These are phyloP conservation scores for Noturus placidus DNA, from an alignment of 2,113 vertebrate species.

Conservation along the genomic window DNA sequence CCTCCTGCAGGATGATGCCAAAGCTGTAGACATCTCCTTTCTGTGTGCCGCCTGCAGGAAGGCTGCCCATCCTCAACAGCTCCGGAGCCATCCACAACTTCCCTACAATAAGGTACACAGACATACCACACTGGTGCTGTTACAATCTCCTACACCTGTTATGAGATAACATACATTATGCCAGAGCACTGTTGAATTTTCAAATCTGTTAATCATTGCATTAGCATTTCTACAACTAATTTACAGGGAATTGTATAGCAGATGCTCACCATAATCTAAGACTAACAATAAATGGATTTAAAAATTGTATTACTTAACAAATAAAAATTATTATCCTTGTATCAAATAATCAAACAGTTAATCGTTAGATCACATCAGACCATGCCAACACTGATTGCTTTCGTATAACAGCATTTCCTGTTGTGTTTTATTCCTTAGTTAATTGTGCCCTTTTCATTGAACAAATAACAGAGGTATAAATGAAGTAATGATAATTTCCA, in stretches of 20 bases:
- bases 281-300: neutral
- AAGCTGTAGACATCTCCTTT: constrained; percentile 93
- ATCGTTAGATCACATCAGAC: neutral
- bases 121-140: neutral
- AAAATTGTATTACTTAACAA: neutral
- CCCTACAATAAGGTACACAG: constrained; percentile 66
- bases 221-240: neutral
- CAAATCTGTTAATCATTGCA: neutral
- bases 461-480: neutral
- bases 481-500: neutral
- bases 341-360: neutral
- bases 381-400: neutral
- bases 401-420: neutral
- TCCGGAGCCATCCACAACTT: constrained; percentile 90
- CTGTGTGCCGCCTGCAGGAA: constrained; percentile 78
- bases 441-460: neutral
- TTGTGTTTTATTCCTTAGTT: neutral
- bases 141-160: neutral
- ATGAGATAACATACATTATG: neutral
- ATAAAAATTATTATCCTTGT: neutral
- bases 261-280: neutral
- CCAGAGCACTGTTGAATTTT: neutral
- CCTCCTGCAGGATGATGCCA: constrained; percentile 92
- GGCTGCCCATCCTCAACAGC: constrained; percentile 77
- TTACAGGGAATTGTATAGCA: neutral